Percentiles rank a stretch among this genome's conserved stretches.
Evolutionary conservation across 2,797 vertebrate species (phyloP).

Genomic region (Tiaroga cobitis): DNA sequence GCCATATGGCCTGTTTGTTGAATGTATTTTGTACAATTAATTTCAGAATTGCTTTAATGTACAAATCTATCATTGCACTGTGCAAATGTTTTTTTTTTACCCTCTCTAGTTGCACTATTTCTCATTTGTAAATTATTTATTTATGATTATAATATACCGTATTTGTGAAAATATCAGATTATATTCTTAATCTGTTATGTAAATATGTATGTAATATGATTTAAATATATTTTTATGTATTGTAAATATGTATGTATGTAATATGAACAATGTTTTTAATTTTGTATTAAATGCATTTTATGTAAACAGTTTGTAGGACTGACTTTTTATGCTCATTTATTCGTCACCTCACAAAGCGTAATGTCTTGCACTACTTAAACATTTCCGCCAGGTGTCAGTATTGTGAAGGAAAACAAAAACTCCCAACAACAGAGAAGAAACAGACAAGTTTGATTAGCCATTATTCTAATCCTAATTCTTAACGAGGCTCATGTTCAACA

Average conservation of each 20-base stretch:
- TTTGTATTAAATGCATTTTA: conserved; percentile 2
- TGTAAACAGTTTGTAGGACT: not conserved
- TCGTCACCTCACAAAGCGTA: not conserved
- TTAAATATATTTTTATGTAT: not conserved
- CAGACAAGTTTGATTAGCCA: not conserved
- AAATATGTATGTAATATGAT: not conserved
- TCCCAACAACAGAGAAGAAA: not conserved
- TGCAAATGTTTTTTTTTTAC: not conserved
- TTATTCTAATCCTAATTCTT: not conserved
- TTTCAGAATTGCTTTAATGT: not conserved
- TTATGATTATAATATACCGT: not conserved
- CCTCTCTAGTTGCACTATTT: not conserved
- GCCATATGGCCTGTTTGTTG: not conserved
- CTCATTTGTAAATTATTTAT: not conserved
- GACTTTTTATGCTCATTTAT: not conserved
- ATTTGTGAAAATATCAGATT: not conserved
- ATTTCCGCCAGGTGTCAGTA: conserved; percentile 8
- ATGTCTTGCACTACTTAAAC: not conserved
- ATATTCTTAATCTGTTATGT: not conserved
- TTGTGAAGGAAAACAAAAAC: not conserved
- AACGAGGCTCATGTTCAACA: not conserved
- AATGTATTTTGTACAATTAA: not conserved
- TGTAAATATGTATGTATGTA: not conserved
- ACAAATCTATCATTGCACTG: not conserved
- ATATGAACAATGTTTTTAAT: not conserved